Conservation (phyloP, 1,140 invertebrate species). For the Luehdorfia chinensis region DNA sequence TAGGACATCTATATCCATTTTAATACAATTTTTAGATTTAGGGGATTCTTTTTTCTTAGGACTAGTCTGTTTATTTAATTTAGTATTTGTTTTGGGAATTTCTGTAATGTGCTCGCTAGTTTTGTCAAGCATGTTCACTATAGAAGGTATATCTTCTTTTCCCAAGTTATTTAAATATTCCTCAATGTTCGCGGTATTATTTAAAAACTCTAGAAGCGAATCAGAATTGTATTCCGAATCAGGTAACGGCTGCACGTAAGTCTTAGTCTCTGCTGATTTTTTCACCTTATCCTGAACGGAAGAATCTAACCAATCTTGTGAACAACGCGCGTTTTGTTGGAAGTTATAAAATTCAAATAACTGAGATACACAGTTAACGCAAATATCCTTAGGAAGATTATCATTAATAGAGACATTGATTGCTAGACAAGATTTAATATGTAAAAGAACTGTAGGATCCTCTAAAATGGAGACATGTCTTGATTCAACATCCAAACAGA, state of each 20-base stretch:
- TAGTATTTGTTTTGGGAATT: conserved; percentile 26
- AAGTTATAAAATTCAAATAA: conserved; percentile 67
- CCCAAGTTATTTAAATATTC: conserved; percentile 68
- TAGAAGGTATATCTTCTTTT: conserved; percentile 66
- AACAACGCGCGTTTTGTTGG: conserved; percentile 60
- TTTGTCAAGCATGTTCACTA: conserved; percentile 61
- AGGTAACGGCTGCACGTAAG: conserved; percentile 53
- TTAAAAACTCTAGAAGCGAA: conserved; percentile 65
- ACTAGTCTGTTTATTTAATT: conserved; percentile 41
- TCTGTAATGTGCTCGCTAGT: conserved; percentile 36
- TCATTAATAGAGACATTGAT: conserved; percentile 43
- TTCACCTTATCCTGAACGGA: conserved; percentile 45
- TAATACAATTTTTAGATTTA: conserved; percentile 33
- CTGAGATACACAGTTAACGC: conserved; percentile 47
- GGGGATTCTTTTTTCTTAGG: conserved; percentile 48
- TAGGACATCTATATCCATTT: conserved; percentile 57
- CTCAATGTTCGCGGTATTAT: conserved; percentile 68
- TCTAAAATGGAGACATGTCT: conserved; percentile 53
- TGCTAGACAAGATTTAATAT: conserved; percentile 59
- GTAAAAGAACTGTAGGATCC: conserved; percentile 50
- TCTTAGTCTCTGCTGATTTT: conserved; percentile 49
- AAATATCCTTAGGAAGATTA: conserved; percentile 54
- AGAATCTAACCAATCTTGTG: conserved; percentile 67
- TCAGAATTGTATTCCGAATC: conserved; percentile 71
- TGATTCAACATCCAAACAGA: conserved; percentile 55